A percentile compares a stretch with the other conserved stretches of the same genome.
Conservation (phyloP, 2,797 vertebrate species). For the Chanos chanos region DNA sequence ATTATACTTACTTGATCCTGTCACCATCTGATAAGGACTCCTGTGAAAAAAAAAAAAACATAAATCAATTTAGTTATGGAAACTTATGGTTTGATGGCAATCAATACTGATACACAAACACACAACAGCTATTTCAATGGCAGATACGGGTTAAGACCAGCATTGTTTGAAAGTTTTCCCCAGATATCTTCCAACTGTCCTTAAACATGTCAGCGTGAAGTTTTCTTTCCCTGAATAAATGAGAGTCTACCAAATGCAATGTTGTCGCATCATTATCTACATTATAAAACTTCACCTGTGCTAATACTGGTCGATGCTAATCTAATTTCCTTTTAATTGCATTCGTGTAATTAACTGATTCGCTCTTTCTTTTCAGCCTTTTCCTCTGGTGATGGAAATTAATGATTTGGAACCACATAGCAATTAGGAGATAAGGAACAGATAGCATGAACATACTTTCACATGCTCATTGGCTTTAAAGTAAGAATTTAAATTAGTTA, state of each 20-base stretch:
- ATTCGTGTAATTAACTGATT: neutral
- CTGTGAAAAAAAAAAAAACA: conserved; percentile 64
- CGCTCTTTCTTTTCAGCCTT: neutral
- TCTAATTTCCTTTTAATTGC: neutral
- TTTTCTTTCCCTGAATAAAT: too few relatives aligned
- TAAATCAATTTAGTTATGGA: neutral
- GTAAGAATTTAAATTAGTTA: too few relatives aligned
- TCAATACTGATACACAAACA: neutral
- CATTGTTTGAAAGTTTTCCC: too few relatives aligned
- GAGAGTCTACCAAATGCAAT: too few relatives aligned
- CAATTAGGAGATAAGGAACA: conserved; percentile 13
- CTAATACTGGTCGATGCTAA: too few relatives aligned
- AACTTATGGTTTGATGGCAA: neutral
- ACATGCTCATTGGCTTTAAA: neutral
- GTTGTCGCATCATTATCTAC: too few relatives aligned
- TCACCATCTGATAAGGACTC: conserved; percentile 83
- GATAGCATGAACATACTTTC: neutral
- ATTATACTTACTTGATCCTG: conserved; percentile 85
- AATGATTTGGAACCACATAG: neutral
- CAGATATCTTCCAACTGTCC: too few relatives aligned
- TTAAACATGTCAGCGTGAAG: too few relatives aligned
- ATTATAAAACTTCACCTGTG: too few relatives aligned
- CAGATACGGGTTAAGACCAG: too few relatives aligned
- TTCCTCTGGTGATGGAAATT: neutral
- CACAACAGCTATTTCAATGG: neutral